phyloP scores from a whole-genome alignment of 2,888 invertebrate genomes.

The Eilema caniola region DNA sequence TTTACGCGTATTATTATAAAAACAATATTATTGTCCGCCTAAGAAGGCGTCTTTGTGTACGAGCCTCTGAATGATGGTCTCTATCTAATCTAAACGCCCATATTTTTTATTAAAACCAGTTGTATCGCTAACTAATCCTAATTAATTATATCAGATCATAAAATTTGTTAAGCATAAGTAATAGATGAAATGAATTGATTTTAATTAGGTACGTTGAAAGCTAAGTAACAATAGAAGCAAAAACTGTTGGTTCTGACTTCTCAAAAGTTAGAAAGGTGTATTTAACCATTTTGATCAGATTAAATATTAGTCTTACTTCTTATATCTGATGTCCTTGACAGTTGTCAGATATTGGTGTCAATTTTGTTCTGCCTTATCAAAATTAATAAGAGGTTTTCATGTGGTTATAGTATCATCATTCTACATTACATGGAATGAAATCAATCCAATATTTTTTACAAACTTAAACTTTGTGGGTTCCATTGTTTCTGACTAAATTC shows the following conservation, averaged over 20 bases:
- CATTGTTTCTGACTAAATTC: no score
- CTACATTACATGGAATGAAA: no score
- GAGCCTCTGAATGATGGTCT: not conserved
- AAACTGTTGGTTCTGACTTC: not conserved
- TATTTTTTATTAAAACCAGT: not conserved
- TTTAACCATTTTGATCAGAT: not conserved
- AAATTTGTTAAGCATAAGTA: not conserved
- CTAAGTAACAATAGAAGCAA: not conserved
- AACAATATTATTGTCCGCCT: not conserved
- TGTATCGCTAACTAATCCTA: not conserved
- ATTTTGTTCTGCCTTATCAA: not conserved
- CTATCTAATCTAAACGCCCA: not conserved
- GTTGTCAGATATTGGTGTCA: no score
- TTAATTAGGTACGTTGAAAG: not conserved
- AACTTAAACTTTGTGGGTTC: no score
- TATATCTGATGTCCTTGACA: no score
- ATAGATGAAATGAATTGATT: not conserved
- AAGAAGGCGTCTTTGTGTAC: not conserved
- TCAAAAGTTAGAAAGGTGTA: not conserved
- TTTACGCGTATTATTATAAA: not conserved
- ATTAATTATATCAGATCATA: not conserved
- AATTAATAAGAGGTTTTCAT: not conserved
- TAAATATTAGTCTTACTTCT: no score
- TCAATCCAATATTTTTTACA: no score
- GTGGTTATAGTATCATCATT: not conserved